Conservation (phyloP, 2,888 invertebrate species). For the Acleris emargana region DNA sequence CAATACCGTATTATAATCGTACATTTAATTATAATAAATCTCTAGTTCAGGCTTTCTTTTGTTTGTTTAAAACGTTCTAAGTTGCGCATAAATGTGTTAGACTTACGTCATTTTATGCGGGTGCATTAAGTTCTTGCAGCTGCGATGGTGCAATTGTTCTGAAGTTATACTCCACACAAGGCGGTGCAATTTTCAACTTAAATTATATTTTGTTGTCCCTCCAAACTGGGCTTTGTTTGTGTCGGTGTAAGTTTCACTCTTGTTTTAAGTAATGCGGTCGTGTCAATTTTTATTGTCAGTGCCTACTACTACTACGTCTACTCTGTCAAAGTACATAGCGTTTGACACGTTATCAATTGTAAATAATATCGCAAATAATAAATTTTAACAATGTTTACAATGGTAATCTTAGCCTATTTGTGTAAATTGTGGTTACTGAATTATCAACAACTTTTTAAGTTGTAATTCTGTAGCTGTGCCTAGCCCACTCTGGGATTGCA, state of each 20-base stretch:
- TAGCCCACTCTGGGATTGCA: no score
- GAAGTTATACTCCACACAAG: slow-evolving; percentile 14
- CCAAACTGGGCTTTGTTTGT: slow-evolving; percentile 18
- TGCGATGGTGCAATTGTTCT: slow-evolving; percentile 16
- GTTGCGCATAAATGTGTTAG: not conserved
- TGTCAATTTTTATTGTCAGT: no score
- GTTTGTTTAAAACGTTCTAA: slow-evolving; percentile 2
- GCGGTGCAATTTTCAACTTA: slow-evolving; percentile 31
- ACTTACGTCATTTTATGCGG: slow-evolving; percentile 2
- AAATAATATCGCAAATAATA: no score
- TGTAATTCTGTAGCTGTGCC: no score
- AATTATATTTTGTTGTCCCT: slow-evolving; percentile 33
- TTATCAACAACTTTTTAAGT: no score
- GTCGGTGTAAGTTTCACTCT: not conserved
- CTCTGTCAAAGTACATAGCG: no score
- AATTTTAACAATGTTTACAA: no score
- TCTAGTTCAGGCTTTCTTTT: not conserved
- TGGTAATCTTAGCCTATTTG: no score
- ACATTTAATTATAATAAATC: slow-evolving; percentile 24
- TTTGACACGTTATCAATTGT: no score
- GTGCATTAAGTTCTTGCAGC: not conserved
- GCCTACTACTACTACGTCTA: no score
- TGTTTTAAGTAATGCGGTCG: not conserved
- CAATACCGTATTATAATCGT: slow-evolving; percentile 16
- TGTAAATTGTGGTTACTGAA: no score